Percentiles rank a stretch among this genome's conserved stretches.
Conservation (phyloP, 1,140 invertebrate species). For the Eupeodes corollae region DNA sequence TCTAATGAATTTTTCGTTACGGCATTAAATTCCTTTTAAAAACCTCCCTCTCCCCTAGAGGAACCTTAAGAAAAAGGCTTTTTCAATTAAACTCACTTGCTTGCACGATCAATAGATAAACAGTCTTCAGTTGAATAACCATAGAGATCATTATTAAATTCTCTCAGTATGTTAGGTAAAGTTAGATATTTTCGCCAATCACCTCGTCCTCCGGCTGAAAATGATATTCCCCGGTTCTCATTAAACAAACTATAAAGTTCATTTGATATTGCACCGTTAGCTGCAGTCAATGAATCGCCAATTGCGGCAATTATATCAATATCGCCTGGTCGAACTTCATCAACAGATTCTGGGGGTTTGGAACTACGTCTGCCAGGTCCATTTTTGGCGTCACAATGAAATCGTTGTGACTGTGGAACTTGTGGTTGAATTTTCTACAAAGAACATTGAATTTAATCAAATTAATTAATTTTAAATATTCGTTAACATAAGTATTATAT, state of each 20-base stretch:
- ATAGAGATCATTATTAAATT: conserved; percentile 49
- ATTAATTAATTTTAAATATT: too few species aligned
- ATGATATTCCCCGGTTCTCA: conserved; percentile 37
- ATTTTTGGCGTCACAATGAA: too few species aligned
- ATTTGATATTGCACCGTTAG: conserved; percentile 42
- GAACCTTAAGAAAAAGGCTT: too few species aligned
- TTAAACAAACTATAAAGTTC: conserved; percentile 21
- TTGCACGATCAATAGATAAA: conserved; percentile 19
- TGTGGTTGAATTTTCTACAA: too few species aligned
- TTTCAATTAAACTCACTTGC: background rate
- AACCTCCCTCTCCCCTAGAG: too few species aligned
- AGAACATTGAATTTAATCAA: too few species aligned
- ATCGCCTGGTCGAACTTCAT: conserved; percentile 51
- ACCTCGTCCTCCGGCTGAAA: conserved; percentile 43
- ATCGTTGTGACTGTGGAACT: too few species aligned
- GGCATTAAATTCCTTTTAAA: too few species aligned
- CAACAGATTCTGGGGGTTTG: conserved; percentile 41
- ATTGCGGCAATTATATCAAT: conserved; percentile 56
- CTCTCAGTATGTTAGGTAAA: conserved; percentile 46
- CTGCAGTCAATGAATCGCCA: conserved; percentile 58
- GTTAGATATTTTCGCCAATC: conserved; percentile 46
- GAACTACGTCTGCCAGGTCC: conserved; percentile 19
- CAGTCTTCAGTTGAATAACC: conserved; percentile 44
- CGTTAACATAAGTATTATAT: too few species aligned
- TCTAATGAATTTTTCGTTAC: conserved; percentile 37